phyloP scores from a whole-genome alignment of 2,888 invertebrate genomes.

The Polyommatus icarus region DNA sequence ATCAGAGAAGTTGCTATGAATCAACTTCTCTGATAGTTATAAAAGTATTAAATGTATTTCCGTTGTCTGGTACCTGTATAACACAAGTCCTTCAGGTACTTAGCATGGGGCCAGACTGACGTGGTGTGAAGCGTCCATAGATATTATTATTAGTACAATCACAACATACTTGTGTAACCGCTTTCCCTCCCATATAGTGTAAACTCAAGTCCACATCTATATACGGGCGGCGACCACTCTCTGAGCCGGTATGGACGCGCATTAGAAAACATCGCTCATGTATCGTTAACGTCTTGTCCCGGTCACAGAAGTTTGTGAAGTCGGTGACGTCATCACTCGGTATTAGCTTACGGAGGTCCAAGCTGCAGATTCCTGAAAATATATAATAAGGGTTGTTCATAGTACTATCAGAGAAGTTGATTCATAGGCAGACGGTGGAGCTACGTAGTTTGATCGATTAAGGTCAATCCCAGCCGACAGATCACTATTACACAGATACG shows the following conservation, averaged over 20 bases:
- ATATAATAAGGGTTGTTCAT: background rate
- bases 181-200: slow-evolving; percentile 57
- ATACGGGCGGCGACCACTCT: slow-evolving; percentile 55
- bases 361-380: slow-evolving; percentile 66
- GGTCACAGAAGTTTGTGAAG: slow-evolving; percentile 64
- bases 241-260: slow-evolving; percentile 49
- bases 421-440: too few relatives aligned
- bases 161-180: slow-evolving; percentile 47
- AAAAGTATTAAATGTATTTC: too few relatives aligned
- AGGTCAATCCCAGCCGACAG: too few relatives aligned
- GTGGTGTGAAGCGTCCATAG: too few relatives aligned
- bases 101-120: too few relatives aligned
- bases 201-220: slow-evolving; percentile 76
- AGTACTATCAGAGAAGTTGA: too few relatives aligned
- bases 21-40: too few relatives aligned
- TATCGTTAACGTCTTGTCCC: slow-evolving; percentile 59
- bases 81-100: too few relatives aligned
- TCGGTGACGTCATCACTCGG: slow-evolving; percentile 61
- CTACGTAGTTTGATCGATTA: too few relatives aligned
- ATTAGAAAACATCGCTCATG: slow-evolving; percentile 68
- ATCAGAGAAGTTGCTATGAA: too few relatives aligned
- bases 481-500: too few relatives aligned
- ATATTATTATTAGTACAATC: background rate
- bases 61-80: too few relatives aligned
- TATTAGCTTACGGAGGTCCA: slow-evolving; percentile 75